phyloP scores from a whole-genome alignment of 2,113 vertebrate genomes.

The Thamnaconus septentrionalis region DNA sequence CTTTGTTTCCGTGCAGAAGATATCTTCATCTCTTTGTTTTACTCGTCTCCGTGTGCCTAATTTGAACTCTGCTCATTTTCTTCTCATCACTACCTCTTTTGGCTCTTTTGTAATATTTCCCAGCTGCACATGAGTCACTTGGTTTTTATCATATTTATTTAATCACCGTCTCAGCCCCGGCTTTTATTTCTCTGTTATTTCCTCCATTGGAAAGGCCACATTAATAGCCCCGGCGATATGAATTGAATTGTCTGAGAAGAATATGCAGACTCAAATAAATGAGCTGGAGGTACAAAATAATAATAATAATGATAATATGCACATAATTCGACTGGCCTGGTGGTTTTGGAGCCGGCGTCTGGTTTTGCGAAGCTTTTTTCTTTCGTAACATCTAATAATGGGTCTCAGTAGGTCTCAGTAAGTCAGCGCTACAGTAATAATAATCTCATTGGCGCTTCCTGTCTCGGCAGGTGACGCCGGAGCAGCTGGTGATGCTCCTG shows the following conservation, averaged over 20 bases:
- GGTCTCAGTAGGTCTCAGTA: conserved; percentile 19
- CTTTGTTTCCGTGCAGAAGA: conserved; percentile 22
- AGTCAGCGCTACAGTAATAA: conserved; percentile 2
- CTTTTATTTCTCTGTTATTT: conserved; percentile 34
- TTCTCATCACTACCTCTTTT: conserved; percentile 24
- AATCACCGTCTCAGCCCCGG: conserved; percentile 35
- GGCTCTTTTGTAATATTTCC: conserved; percentile 56
- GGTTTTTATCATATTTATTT: conserved; percentile 67
- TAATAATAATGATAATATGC: conserved; percentile 15
- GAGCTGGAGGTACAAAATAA: conserved; percentile 19
- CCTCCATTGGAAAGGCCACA: conserved; percentile 13
- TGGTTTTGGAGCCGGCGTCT: conserved; percentile 12
- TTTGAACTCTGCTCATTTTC: conserved; percentile 24
- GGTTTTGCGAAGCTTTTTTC: conserved; percentile 13
- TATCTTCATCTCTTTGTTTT: conserved; percentile 32
- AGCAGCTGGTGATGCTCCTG: conserved; percentile 91
- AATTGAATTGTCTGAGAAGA: neutral
- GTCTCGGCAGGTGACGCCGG: conserved; percentile 83
- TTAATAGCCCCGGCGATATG: conserved; percentile 16
- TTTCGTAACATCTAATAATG: conserved; percentile 22
- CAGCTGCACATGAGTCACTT: conserved; percentile 27
- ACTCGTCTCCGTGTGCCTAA: conserved; percentile 6
- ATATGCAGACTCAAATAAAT: conserved; percentile 34
- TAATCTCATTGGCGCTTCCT: conserved; percentile 46
- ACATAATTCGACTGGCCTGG: conserved; percentile 27